Evolutionary conservation across 2,113 vertebrate genomes (phyloP), one percentile per base, ranked within the genome.

Genomic region (Sapayoa aenigma): DNA sequence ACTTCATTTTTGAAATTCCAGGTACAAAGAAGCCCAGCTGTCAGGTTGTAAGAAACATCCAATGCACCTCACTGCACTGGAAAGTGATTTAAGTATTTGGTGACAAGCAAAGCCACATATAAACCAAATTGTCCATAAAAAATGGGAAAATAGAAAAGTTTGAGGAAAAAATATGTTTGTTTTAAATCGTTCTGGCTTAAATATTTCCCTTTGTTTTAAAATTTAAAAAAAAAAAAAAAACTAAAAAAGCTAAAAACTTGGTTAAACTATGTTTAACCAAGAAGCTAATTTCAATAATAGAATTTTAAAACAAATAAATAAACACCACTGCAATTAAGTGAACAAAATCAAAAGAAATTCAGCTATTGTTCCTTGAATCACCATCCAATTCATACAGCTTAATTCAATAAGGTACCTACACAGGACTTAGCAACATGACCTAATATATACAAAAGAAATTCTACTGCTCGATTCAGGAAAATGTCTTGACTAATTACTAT

Each of bases 151-250:
- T 1, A 35, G 21, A 59, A 89, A 44, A 77, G 27, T 27, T 2
- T 31, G 17, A 62, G 21, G 0, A 18, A 19, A 46, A 41, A 55
- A 41, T 56, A 8, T 0, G 1, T 3, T 47, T 0, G 15, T 77
- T 59, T 80, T 15, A 42, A 59, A n/a, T 52, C 25, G 35, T 33
- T 83, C 12, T 11, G 4, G 7, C 58, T 68, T 30, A 35, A 74
- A 21, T 39, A 60, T 47, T 74, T 66, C 21, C 30, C 21, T 89
- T 49, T 66, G 25, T 53, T 89, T 81, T 31, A 60, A 76, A 59
- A 21, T 14, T 56, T 5, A 56, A 56, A 56, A 33, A n/a, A n/a
- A 21, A 33, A 39, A 27, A 13, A 50, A n/a, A n/a, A n/a, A n/a
- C n/a, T n/a, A n/a, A n/a, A n/a, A n/a, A n/a, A n/a, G n/a, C n/a